phyloP scores from a whole-genome alignment of 2,797 vertebrate species.

The Ambastaia sidthimunki region DNA sequence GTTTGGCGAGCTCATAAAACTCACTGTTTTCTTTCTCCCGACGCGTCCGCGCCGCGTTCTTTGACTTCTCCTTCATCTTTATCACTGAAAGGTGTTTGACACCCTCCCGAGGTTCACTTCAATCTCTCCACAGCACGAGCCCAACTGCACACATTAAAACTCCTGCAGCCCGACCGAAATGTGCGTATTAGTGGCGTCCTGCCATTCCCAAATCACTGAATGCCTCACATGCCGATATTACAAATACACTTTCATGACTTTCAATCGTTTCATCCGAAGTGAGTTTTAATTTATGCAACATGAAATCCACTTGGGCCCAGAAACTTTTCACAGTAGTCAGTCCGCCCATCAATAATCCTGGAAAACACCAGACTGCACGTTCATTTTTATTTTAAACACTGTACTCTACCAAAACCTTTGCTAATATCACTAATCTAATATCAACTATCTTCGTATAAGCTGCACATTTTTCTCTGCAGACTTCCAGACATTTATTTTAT shows the following conservation, averaged over 20 bases:
- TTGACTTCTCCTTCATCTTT: slow-evolving; percentile 98
- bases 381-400: background rate
- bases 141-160: slow-evolving; percentile 1
- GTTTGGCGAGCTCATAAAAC: slow-evolving; percentile 97
- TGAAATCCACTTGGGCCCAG: slow-evolving; percentile 53
- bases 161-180: slow-evolving; percentile 27
- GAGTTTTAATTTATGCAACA: slow-evolving; percentile 42
- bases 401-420: background rate
- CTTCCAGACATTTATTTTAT: background rate
- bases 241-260: slow-evolving; percentile 16
- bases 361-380: slow-evolving; percentile 29
- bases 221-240: background rate
- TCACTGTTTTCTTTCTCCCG: slow-evolving; percentile 98
- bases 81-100: slow-evolving; percentile 32
- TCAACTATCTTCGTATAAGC: background rate
- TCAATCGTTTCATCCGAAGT: slow-evolving; percentile 42
- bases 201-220: background rate
- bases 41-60: slow-evolving; percentile 96
- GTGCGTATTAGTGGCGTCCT: slow-evolving; percentile 26
- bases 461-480: no score
- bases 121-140: slow-evolving; percentile 21
- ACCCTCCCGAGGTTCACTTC: slow-evolving; percentile 40
- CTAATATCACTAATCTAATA: background rate
- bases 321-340: slow-evolving; percentile 37
- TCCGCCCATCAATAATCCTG: slow-evolving; percentile 24